A percentile compares a stretch with the other conserved stretches of the same genome.
Evolutionary conservation across 2,797 vertebrate species (phyloP).

Genomic region (Champsocephalus esox): DNA sequence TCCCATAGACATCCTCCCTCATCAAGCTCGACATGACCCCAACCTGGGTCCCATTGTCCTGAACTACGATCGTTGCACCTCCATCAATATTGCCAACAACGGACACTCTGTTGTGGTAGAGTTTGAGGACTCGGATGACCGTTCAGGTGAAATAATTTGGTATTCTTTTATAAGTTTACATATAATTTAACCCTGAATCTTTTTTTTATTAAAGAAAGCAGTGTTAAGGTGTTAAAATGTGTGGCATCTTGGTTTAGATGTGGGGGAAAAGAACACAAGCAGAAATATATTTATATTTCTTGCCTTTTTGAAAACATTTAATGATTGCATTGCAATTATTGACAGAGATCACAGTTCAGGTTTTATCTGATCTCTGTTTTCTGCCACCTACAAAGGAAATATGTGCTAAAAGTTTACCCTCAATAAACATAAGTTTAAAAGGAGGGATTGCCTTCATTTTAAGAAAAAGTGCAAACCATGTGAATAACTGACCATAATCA

Average conservation of each 20-base stretch:
- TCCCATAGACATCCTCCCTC: slow-evolving; percentile 92
- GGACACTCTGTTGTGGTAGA: slow-evolving; percentile 95
- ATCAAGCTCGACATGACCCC: slow-evolving; percentile 86
- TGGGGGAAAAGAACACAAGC: neutral
- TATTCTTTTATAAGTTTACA: neutral
- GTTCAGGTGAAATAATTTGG: slow-evolving; percentile 85
- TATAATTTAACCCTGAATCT: neutral
- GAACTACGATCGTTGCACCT: slow-evolving; percentile 90
- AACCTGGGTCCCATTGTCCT: slow-evolving; percentile 85
- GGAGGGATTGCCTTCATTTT: slow-evolving; percentile 34
- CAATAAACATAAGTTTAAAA: slow-evolving; percentile 31
- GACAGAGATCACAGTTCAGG: slow-evolving; percentile 33
- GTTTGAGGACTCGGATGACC: slow-evolving; percentile 92
- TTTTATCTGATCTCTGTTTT: slow-evolving; percentile 33
- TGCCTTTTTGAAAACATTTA: neutral
- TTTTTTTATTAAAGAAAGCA: neutral
- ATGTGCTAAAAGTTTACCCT: slow-evolving; percentile 31
- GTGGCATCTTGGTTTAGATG: neutral
- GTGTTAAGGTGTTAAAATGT: no score
- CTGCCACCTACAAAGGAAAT: slow-evolving; percentile 20
- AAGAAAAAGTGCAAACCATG: slow-evolving; percentile 50
- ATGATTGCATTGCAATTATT: neutral
- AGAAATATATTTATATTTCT: neutral
- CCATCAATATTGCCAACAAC: slow-evolving; percentile 92
- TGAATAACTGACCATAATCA: slow-evolving; percentile 62